These are phyloP conservation scores for Eubasilissa regina DNA, from an alignment of 1,140 invertebrate species.

Conservation along the genomic window DNA sequence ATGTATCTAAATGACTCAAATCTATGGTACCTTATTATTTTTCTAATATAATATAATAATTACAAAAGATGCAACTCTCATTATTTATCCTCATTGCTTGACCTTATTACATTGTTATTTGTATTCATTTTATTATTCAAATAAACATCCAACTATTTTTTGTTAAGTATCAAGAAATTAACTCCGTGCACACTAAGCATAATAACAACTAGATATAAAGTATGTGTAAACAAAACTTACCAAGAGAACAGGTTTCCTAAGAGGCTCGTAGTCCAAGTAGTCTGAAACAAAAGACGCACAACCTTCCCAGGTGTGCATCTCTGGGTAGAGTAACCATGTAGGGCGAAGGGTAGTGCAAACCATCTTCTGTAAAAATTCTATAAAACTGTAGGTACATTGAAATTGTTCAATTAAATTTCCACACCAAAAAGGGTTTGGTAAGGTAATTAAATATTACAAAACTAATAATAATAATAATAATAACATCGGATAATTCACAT, in stretches of 20 bases:
- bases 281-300: slow-evolving; percentile 76
- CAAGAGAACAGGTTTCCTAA: slow-evolving; percentile 72
- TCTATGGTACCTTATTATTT: slow-evolving; percentile 62
- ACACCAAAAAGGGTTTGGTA: too few relatives aligned
- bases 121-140: too few relatives aligned
- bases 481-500: too few relatives aligned
- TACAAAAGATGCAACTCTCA: slow-evolving; percentile 20
- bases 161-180: too few relatives aligned
- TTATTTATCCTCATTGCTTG: slow-evolving; percentile 17
- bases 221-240: slow-evolving; percentile 70
- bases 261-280: slow-evolving; percentile 75
- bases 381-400: slow-evolving; percentile 19
- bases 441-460: too few relatives aligned
- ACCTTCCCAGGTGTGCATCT: slow-evolving; percentile 76
- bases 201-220: too few relatives aligned
- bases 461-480: too few relatives aligned
- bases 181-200: too few relatives aligned
- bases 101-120: too few relatives aligned
- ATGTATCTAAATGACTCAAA: slow-evolving; percentile 60
- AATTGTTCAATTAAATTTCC: too few relatives aligned
- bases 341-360: slow-evolving; percentile 80
- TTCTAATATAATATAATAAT: slow-evolving; percentile 58
- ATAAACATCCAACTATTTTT: too few relatives aligned
- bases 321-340: slow-evolving; percentile 75
- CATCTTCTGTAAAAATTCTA: slow-evolving; percentile 75